phyloP scores from a whole-genome alignment of 2,113 vertebrate genomes.

The Syngnathus typhle region DNA sequence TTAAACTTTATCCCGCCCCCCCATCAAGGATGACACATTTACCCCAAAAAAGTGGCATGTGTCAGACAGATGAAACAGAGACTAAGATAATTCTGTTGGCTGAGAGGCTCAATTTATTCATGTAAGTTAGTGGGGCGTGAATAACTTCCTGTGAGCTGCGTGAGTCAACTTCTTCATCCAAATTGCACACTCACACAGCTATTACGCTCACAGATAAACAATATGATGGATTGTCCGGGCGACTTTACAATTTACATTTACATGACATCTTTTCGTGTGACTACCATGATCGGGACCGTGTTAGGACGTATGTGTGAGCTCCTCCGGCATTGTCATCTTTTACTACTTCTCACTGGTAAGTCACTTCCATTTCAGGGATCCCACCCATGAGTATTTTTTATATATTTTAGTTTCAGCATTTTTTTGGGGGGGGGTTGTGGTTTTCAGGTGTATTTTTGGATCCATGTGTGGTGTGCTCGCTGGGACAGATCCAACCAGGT shows the following conservation, averaged over 20 bases:
- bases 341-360: constrained; percentile 2
- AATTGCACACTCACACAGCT: neutral
- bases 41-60: neutral
- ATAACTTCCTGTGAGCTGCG: neutral
- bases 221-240: neutral
- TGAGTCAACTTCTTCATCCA: neutral
- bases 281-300: neutral
- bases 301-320: neutral
- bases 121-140: neutral
- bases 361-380: neutral
- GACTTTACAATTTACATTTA: neutral
- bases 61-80: neutral
- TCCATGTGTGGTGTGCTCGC: neutral
- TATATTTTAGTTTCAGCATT: neutral
- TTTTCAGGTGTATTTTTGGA: neutral
- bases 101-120: neutral
- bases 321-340: neutral
- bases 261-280: neutral
- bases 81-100: neutral
- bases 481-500: neutral
- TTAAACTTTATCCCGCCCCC: neutral
- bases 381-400: neutral
- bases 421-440: neutral
- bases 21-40: neutral
- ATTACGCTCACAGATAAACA: neutral